phyloP scores from a whole-genome alignment of 2,113 vertebrate genomes.

The Noctilio leporinus region DNA sequence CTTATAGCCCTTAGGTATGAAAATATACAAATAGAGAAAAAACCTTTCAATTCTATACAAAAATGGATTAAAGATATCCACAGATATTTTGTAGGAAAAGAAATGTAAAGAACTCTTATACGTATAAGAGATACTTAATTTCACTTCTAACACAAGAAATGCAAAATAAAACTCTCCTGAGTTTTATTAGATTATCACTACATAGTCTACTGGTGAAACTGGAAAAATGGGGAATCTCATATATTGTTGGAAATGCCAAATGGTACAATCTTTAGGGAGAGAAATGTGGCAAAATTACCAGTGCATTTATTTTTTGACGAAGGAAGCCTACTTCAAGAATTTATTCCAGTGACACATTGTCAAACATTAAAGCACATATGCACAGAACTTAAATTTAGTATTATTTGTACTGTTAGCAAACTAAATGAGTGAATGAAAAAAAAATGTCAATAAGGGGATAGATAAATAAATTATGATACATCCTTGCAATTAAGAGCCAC shows the following conservation, averaged over 20 bases:
- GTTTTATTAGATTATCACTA: not conserved
- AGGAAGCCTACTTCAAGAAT: not conserved
- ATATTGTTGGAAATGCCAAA: not conserved
- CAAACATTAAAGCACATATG: not conserved
- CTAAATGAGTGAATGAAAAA: not conserved
- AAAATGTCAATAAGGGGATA: not conserved
- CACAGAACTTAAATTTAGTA: not conserved
- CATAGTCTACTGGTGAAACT: not conserved
- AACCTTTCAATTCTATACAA: not conserved
- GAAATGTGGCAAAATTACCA: not conserved
- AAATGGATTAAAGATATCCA: not conserved
- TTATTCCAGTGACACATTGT: not conserved
- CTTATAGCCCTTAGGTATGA: not conserved
- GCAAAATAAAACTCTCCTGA: not conserved
- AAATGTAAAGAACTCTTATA: not conserved
- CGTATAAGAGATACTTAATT: not conserved
- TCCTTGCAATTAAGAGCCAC: not conserved
- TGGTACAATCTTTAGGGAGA: not conserved
- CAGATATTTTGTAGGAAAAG: not conserved
- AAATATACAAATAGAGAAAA: not conserved
- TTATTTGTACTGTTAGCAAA: not conserved
- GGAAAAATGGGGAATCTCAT: not conserved
- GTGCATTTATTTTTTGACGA: not conserved
- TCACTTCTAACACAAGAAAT: not conserved
- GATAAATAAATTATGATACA: not conserved